phyloP scores from a whole-genome alignment of 2,797 vertebrate genomes.

The Micrastur ruficollis region DNA sequence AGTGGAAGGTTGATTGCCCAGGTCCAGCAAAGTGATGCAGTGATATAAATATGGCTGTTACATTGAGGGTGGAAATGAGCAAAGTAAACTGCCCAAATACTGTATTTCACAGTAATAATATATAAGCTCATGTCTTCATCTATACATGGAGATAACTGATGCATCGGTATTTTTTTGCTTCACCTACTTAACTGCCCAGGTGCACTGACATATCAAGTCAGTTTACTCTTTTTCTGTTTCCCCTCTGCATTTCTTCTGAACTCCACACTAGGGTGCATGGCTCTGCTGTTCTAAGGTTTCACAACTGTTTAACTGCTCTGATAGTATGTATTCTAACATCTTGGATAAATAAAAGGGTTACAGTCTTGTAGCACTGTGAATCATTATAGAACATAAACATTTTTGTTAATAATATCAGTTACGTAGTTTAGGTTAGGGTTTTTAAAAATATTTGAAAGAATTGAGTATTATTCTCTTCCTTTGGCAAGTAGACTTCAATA shows the following conservation, averaged over 20 bases:
- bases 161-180: background rate
- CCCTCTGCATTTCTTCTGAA: background rate
- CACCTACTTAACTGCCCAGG: background rate
- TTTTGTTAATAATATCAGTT: background rate
- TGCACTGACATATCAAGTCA: background rate
- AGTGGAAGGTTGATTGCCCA: background rate
- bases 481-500: background rate
- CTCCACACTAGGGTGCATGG: background rate
- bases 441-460: background rate
- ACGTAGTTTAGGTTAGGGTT: background rate
- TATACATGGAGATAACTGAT: background rate
- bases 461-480: background rate
- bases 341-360: background rate
- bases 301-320: background rate
- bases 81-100: background rate
- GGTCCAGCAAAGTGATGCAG: background rate
- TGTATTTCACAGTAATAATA: background rate
- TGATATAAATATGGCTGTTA: background rate
- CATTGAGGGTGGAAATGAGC: background rate
- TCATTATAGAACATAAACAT: background rate
- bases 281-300: background rate
- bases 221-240: background rate
- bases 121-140: background rate
- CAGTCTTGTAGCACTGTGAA: background rate
- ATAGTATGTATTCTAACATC: background rate